Percentiles rank a stretch among this genome's conserved stretches.
Evolutionary conservation across 2,888 invertebrate species (phyloP).

Genomic region (Tipula unca): DNA sequence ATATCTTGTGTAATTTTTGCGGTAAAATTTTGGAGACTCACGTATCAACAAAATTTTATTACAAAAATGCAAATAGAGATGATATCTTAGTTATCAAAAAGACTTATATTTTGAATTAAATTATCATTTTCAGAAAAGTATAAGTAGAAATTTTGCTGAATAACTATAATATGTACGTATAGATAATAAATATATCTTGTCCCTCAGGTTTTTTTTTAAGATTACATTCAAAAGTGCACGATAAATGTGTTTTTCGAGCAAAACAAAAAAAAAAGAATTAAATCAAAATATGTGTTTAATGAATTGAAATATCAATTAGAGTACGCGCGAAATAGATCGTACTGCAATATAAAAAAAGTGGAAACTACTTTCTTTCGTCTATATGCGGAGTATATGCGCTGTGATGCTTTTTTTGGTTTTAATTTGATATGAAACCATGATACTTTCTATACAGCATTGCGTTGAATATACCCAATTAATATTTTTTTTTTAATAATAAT

Average conservation of each 20-base stretch:
- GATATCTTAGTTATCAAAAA: not conserved
- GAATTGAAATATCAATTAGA: not conserved
- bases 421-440: not conserved
- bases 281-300: not conserved
- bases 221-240: not conserved
- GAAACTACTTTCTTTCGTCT: not conserved
- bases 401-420: not conserved
- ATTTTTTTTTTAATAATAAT: not conserved
- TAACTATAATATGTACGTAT: too few relatives aligned
- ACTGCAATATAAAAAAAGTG: not conserved
- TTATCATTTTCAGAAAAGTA: not conserved
- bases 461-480: not conserved
- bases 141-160: not conserved
- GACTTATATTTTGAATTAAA: not conserved
- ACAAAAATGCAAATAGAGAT: not conserved
- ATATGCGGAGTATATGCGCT: not conserved
- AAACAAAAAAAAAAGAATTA: not conserved
- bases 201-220: not conserved
- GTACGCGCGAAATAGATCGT: not conserved
- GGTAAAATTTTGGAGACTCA: not conserved
- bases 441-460: not conserved
- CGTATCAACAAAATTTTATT: not conserved
- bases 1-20: not conserved
- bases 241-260: not conserved
- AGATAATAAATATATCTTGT: too few relatives aligned